phyloP scores from a whole-genome alignment of 2,113 vertebrate species.

The Micromys minutus region DNA sequence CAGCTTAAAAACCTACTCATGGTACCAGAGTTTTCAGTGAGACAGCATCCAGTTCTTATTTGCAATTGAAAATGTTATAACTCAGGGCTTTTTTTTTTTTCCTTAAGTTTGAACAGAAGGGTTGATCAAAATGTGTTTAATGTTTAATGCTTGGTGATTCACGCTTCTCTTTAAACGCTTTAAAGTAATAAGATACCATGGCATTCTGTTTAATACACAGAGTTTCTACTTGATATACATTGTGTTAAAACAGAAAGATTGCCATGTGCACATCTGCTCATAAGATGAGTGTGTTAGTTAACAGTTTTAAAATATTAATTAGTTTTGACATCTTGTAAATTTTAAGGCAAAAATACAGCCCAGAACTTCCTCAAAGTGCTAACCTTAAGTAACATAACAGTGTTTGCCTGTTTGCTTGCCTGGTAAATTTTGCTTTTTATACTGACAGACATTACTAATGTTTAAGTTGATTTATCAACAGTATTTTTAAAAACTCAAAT shows the following conservation, averaged over 20 bases:
- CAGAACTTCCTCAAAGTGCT: constrained; percentile 96
- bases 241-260: constrained; percentile 85
- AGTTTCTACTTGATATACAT: constrained; percentile 66
- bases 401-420: constrained; percentile 95
- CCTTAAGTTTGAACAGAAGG: constrained; percentile 81
- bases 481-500: constrained; percentile 94
- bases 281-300: constrained; percentile 83
- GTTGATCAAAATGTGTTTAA: constrained; percentile 84
- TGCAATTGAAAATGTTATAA: constrained; percentile 80
- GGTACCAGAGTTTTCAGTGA: constrained; percentile 73
- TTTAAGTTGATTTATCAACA: constrained; percentile 97
- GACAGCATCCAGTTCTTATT: constrained; percentile 73
- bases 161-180: constrained; percentile 81
- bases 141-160: constrained; percentile 82
- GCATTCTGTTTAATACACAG: constrained; percentile 86
- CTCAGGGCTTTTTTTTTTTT: constrained; percentile 72
- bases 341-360: constrained; percentile 83
- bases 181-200: constrained; percentile 81
- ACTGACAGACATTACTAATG: constrained; percentile 97
- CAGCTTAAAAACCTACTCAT: constrained; percentile 70
- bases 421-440: constrained; percentile 95
- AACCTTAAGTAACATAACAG: constrained; percentile 91
- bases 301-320: constrained; percentile 78
- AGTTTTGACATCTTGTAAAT: constrained; percentile 84
- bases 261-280: constrained; percentile 83